Percentiles rank a stretch among this genome's conserved stretches.
Conservation (phyloP, 2,888 invertebrate genomes). For the Monochamus alternatus region DNA sequence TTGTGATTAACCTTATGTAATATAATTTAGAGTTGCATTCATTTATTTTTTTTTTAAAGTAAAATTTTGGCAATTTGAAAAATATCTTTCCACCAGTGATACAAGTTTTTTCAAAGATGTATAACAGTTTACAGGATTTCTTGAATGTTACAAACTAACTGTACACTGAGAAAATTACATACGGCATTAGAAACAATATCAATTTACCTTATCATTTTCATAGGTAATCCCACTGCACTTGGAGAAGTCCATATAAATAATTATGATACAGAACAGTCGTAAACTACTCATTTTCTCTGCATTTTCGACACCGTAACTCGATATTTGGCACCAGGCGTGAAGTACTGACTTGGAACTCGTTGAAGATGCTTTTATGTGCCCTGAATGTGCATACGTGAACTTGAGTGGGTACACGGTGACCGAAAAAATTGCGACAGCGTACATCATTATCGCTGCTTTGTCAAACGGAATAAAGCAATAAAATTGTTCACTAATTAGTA, state of each 20-base stretch:
- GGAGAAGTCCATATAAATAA: constrained; percentile 3
- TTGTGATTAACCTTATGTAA: too few species aligned
- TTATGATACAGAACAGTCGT: background rate
- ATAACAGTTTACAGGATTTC: too few species aligned
- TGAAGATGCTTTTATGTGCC: constrained; percentile 58
- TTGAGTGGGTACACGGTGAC: constrained; percentile 35
- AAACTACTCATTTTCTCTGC: constrained; percentile 26
- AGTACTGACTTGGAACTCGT: background rate
- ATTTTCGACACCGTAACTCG: constrained; percentile 15
- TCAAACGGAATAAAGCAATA: background rate
- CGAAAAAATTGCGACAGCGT: constrained; percentile 8
- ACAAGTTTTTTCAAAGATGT: too few species aligned
- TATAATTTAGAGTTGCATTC: too few species aligned
- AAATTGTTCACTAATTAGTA: background rate
- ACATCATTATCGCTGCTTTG: constrained; percentile 3
- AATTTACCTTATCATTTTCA: constrained; percentile 24
- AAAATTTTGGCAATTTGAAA: too few species aligned
- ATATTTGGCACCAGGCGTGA: constrained; percentile 3
- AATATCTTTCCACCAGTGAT: too few species aligned
- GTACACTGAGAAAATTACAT: too few species aligned
- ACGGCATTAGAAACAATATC: too few species aligned
- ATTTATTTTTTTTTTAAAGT: too few species aligned
- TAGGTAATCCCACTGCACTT: constrained; percentile 20
- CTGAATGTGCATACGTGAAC: constrained; percentile 61
- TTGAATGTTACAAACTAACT: too few species aligned